A percentile compares a stretch with the other conserved stretches of the same genome.
Evolutionary conservation across 2,113 vertebrate genomes (phyloP).

Genomic region (Camelus dromedarius): DNA sequence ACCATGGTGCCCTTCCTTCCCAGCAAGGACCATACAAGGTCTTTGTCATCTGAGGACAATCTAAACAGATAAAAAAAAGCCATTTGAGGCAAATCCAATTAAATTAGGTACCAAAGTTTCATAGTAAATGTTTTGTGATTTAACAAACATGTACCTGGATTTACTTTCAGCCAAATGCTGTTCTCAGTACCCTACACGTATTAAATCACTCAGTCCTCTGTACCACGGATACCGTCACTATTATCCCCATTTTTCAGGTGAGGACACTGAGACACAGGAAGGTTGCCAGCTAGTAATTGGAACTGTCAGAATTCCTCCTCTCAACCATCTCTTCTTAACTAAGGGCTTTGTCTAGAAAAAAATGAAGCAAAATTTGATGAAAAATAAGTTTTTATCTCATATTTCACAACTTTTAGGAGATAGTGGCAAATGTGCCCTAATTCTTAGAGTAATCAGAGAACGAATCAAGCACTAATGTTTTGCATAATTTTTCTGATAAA

Average conservation of each 20-base stretch:
- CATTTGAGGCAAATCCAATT: not conserved
- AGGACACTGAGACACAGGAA: not conserved
- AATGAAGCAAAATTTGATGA: not conserved
- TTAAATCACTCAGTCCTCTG: no score
- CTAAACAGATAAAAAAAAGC: not conserved
- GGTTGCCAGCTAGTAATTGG: not conserved
- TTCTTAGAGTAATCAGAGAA: not conserved
- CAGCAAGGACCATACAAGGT: not conserved
- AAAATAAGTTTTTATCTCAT: not conserved
- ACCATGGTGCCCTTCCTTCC: not conserved
- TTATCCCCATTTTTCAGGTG: not conserved
- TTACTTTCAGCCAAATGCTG: not conserved
- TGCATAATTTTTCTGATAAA: not conserved
- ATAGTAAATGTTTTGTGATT: not conserved
- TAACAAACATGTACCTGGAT: not conserved
- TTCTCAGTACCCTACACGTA: not conserved
- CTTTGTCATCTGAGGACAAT: not conserved
- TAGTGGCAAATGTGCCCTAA: not conserved
- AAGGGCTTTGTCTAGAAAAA: not conserved
- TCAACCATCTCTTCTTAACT: not conserved
- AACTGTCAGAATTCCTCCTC: not conserved
- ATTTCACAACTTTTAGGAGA: not conserved
- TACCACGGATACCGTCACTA: fast-evolving
- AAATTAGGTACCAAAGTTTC: not conserved
- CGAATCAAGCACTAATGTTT: not conserved